Evolutionary conservation across 2,888 invertebrate species (phyloP), one percentile per base, ranked within the genome.

Genomic region (Gnatocerus cornutus): DNA sequence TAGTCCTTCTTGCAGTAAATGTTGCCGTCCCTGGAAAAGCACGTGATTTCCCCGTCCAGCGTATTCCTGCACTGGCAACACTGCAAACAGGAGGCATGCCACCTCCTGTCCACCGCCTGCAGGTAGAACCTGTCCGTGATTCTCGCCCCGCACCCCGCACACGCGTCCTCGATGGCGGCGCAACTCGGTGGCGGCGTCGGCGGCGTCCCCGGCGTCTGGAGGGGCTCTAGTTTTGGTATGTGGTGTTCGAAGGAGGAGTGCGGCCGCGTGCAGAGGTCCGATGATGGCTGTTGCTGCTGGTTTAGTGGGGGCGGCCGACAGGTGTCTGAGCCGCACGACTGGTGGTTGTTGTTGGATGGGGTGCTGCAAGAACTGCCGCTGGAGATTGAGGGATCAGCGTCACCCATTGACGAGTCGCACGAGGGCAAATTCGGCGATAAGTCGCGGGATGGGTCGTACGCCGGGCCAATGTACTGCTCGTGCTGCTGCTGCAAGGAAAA

Each of bases 1-100:
- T 98, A 98, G 87, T 98, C 97, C 83, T 94, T 95, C 88, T 96
- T 97, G 90, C 98, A 98, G 87, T 95, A 97, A 80, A 97, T 97
- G 84, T 93, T 93, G 79, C 95, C 96, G 84, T 97, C 96, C 76
- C 95, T 89, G 74, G 95, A 93, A 85, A 96, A 98, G 86, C 97
- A 98, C 76, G 97, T 93, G 82, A 93, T 91, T 84, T 97, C 96
- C 0, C 95, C 92, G 84, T 97, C 97, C 76, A 98, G 88, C 3
- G 94, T 92, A 86, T 93, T 91, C 80, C 94, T 90, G 86, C 98
- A 98, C 84, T 96, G 94, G 82, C 92, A 93, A 86, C 97, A 98
- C 83, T 94, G 91, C 33, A 98, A 88, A 83, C 97, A 98, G 68
- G 93, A 90, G 50, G 93, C 93, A 85, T 98, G 97, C 97, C 97